phyloP scores from a whole-genome alignment of 2,888 invertebrate genomes.

The Chloromyia formosa region DNA sequence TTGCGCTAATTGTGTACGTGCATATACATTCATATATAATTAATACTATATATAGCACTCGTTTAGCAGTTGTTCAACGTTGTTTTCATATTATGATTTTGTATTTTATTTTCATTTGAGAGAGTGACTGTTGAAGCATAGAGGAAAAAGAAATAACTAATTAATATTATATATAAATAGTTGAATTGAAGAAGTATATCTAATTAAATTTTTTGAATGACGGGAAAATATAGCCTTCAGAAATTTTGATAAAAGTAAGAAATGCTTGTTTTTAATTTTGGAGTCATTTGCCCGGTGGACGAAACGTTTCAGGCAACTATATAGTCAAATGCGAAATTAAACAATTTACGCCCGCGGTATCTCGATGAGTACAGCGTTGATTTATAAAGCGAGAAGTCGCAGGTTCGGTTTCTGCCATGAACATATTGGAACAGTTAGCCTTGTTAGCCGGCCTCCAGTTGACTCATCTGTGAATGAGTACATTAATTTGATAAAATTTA shows the following conservation, averaged over 20 bases:
- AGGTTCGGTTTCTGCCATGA: too few relatives aligned
- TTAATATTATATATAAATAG: slow-evolving; percentile 15
- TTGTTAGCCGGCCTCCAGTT: too few relatives aligned
- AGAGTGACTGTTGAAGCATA: slow-evolving; percentile 35
- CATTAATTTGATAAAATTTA: too few relatives aligned
- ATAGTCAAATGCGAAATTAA: too few relatives aligned
- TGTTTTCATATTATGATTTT: slow-evolving; percentile 1
- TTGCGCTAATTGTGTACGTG: slow-evolving; percentile 20
- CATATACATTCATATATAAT: neutral
- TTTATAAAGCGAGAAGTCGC: too few relatives aligned
- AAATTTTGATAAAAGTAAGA: slow-evolving; percentile 28
- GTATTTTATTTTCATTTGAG: neutral
- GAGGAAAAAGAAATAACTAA: too few relatives aligned
- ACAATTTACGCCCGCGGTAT: too few relatives aligned
- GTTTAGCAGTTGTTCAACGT: slow-evolving; percentile 16
- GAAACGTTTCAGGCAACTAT: too few relatives aligned
- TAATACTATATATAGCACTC: slow-evolving; percentile 12
- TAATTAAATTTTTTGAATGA: slow-evolving; percentile 34
- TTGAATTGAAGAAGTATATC: slow-evolving; percentile 34
- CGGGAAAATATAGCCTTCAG: slow-evolving; percentile 36
- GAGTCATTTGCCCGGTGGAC: too few relatives aligned
- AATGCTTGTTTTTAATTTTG: neutral
- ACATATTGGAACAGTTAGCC: too few relatives aligned
- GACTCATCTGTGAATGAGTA: too few relatives aligned
- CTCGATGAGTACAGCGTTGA: too few relatives aligned